These are phyloP conservation scores for Illadopsis cleaveri DNA, from an alignment of 2,113 vertebrate genomes.

Conservation along the genomic window DNA sequence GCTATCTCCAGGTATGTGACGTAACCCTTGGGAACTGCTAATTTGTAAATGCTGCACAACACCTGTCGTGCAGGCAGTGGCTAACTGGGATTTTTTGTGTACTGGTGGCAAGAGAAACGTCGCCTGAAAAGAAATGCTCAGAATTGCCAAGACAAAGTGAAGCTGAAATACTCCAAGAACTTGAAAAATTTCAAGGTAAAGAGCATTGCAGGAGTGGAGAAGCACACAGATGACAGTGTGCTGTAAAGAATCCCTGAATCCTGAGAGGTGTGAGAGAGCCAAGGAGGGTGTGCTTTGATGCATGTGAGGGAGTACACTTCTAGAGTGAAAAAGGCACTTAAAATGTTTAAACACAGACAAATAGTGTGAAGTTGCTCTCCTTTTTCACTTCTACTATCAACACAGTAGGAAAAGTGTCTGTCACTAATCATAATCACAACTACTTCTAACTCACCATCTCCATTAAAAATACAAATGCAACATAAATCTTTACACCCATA, in stretches of 20 bases:
- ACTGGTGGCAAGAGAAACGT: background rate
- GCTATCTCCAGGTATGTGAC: background rate
- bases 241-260: background rate
- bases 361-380: background rate
- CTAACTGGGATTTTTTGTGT: background rate
- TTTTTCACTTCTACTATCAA: background rate
- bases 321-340: background rate
- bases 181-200: background rate
- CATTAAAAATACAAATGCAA: background rate
- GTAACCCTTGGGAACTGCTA: background rate
- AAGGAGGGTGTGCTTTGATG: background rate
- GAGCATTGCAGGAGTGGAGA: background rate
- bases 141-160: background rate
- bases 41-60: background rate
- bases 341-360: background rate
- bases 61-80: background rate
- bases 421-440: background rate
- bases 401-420: slow-evolving; percentile 15
- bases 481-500: background rate
- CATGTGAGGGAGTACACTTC: background rate
- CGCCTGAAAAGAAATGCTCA: background rate
- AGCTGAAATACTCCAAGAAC: background rate
- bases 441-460: slow-evolving; percentile 7
- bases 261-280: accelerated
- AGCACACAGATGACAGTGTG: too few relatives aligned